These are phyloP conservation scores for Rhopalosiphum maidis DNA, from an alignment of 1,140 invertebrate species.

Conservation along the genomic window DNA sequence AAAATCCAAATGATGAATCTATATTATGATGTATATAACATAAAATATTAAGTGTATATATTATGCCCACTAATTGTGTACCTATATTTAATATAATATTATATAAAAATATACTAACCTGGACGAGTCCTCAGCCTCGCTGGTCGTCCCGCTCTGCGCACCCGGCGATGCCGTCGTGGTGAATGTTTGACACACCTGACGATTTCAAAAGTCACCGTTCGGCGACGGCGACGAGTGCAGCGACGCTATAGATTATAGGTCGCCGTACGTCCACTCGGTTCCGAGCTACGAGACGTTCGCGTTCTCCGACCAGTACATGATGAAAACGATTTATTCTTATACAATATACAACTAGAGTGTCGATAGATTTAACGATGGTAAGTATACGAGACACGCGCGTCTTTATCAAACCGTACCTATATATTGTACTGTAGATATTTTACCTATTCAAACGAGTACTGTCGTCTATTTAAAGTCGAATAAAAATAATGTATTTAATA, in stretches of 20 bases:
- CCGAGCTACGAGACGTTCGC: background rate
- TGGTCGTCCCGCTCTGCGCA: conserved; percentile 56
- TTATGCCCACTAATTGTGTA: background rate
- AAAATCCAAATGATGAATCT: no score
- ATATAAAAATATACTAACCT: conserved; percentile 8
- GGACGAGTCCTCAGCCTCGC: conserved; percentile 58
- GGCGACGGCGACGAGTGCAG: background rate
- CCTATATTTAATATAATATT: background rate
- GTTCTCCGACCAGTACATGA: background rate
- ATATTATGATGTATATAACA: background rate
- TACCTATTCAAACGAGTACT: background rate
- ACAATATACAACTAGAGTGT: background rate
- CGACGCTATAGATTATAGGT: background rate
- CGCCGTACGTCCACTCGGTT: background rate
- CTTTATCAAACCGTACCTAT: background rate
- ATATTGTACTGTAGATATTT: no score
- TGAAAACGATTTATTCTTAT: background rate
- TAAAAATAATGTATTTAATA: background rate
- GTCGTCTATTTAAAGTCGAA: background rate
- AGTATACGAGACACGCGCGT: background rate
- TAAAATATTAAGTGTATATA: background rate
- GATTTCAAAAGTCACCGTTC: conserved; percentile 34
- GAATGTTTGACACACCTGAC: conserved; percentile 40
- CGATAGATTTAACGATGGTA: background rate
- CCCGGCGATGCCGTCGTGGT: conserved; percentile 57